These are phyloP conservation scores for Epirrhoe alternata DNA, from an alignment of 2,888 invertebrate species.

Conservation along the genomic window DNA sequence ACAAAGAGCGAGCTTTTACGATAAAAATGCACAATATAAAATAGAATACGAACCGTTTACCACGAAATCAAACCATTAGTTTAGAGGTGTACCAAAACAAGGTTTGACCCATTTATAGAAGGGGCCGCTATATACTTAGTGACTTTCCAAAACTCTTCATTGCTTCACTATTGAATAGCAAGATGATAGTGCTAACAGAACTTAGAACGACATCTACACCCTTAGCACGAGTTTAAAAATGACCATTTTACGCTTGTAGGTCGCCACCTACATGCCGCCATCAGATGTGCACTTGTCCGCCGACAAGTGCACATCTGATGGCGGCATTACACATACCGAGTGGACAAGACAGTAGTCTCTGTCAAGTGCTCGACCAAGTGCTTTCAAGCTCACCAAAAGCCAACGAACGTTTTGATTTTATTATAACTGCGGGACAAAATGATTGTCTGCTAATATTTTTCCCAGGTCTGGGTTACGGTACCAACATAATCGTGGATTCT, in stretches of 20 bases:
- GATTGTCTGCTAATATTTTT: too few species aligned
- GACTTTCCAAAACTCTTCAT: slow-evolving; percentile 13
- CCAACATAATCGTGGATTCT: too few species aligned
- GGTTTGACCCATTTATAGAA: neutral
- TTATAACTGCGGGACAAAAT: too few species aligned
- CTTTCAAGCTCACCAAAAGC: too few species aligned
- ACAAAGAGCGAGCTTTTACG: neutral
- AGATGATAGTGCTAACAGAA: slow-evolving; percentile 23
- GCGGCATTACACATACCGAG: too few species aligned
- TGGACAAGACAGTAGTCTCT: too few species aligned
- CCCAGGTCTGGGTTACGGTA: too few species aligned
- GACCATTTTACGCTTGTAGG: neutral
- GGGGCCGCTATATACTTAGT: slow-evolving; percentile 2
- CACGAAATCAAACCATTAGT: neutral
- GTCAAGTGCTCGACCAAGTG: too few species aligned
- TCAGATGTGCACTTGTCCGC: neutral
- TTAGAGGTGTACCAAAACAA: slow-evolving; percentile 3
- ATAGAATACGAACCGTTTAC: neutral
- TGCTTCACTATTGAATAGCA: slow-evolving; percentile 12
- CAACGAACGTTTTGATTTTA: too few species aligned
- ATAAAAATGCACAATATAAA: neutral
- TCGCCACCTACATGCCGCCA: too few species aligned
- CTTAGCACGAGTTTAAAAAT: slow-evolving; percentile 1
- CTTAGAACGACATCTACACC: slow-evolving; percentile 15
- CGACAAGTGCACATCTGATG: neutral